Evolutionary conservation across 2,113 vertebrate genomes (phyloP).

Genomic region (Actenoides lindsayi): DNA sequence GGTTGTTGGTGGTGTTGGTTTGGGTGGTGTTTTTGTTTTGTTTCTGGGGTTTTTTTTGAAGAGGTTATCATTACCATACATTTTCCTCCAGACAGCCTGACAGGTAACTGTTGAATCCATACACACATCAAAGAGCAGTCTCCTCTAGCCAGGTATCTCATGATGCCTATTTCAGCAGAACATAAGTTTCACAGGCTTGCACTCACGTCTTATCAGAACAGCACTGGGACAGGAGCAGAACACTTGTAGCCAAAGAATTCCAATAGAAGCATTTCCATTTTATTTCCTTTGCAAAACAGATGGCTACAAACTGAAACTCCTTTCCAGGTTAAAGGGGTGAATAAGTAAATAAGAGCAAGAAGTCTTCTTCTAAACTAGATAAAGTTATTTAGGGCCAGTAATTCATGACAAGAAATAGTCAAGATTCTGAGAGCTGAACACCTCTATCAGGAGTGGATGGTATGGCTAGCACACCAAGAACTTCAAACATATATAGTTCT

Average conservation of each 20-base stretch:
- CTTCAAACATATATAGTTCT: background rate
- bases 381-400: background rate
- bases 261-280: background rate
- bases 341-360: background rate
- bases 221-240: background rate
- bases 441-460: background rate
- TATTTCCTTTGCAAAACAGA: background rate
- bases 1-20: too few relatives aligned
- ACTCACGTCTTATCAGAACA: background rate
- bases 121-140: background rate
- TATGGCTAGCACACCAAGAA: rapidly evolving
- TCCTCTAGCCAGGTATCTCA: background rate
- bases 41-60: background rate
- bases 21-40: too few relatives aligned
- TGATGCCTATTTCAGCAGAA: background rate
- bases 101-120: background rate
- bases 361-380: background rate
- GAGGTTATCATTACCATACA: background rate
- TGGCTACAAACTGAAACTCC: background rate
- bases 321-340: background rate
- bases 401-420: background rate
- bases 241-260: background rate
- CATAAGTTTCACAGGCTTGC: background rate
- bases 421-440: background rate
- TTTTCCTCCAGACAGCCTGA: background rate